A percentile compares a stretch with the other conserved stretches of the same genome.
phyloP scores from a whole-genome alignment of 2,797 vertebrate genomes.

The Mus caroli region DNA sequence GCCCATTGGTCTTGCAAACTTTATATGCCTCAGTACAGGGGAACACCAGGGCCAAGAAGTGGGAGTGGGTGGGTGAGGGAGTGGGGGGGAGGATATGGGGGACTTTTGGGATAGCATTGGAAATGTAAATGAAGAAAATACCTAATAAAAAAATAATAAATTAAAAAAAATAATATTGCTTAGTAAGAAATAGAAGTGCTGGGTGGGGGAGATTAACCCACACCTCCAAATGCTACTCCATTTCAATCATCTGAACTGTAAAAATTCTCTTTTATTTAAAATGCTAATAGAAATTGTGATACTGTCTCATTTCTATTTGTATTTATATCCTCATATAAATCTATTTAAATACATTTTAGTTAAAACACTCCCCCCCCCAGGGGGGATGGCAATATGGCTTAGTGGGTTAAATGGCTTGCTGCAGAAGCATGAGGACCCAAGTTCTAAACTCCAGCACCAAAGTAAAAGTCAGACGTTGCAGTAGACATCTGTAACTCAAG shows the following conservation, averaged over 20 bases:
- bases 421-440: not conserved
- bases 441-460: not conserved
- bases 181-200: slow-evolving; percentile 1
- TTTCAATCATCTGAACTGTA: not conserved
- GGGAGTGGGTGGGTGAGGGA: no score
- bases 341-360: not conserved
- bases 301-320: not conserved
- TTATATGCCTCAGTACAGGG: no score
- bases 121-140: no score
- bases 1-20: no score
- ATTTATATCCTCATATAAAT: slow-evolving; percentile 13
- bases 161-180: not conserved
- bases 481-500: not conserved
- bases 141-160: no score
- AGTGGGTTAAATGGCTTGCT: not conserved
- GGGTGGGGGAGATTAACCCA: slow-evolving; percentile 12
- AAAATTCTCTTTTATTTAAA: slow-evolving; percentile 45
- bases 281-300: slow-evolving; percentile 25
- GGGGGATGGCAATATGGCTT: not conserved
- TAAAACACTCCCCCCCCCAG: not conserved
- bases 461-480: not conserved
- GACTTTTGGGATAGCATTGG: no score
- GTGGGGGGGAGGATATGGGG: no score
- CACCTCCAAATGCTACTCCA: slow-evolving; percentile 30
- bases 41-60: no score